Evolutionary conservation across 2,888 invertebrate species (phyloP), one percentile per base, ranked within the genome.

Genomic region (Arctia plantaginis): DNA sequence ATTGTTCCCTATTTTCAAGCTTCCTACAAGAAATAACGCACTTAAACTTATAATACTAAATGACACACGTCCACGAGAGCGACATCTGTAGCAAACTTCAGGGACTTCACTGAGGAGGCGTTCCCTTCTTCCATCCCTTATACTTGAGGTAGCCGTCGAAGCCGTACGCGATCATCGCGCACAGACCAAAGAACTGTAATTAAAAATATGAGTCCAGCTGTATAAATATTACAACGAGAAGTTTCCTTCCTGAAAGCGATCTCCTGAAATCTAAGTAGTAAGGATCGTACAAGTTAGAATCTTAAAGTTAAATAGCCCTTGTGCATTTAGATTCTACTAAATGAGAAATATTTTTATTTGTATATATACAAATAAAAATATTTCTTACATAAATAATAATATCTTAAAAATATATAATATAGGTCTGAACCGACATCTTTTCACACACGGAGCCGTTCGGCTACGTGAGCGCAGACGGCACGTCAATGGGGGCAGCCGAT

Each of bases 171-270:
- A 97, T 93, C 96, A 98, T 98, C 0, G 98, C 98, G 83, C 97
- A 96, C 83, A 98, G 97, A n/a, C 98, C 98, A 89, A 99, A 98
- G 91, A 99, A 98, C 98, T 98, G 95, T 51, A 97, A 92, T 74
- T 74, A 78, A 69, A 76, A 70, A 51, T 33, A 69, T 47, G 35
- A 39, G 66, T 51, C 71, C 55, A 27, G 35, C 1, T 39, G 68
- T 35, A n/a, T 27, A n/a, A n/a, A 55, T 55, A 13, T 55, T 15
- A 59, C n/a, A 59, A 27, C 59, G 15, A 27, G 4, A 13, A 8
- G n/a, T 23, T 4, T 51, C 23, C n/a, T 55, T n/a, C 3, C n/a
- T n/a, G n/a, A 55, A 55, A n/a, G n/a, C 51, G 7, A 55, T n/a
- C 23, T 55, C 12, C 3, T 55, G 0, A 55, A 55, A 55, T 55